Percentiles rank a stretch among this genome's conserved stretches.
phyloP scores from a whole-genome alignment of 1,140 invertebrate species.

The Ectropis grisescens region DNA sequence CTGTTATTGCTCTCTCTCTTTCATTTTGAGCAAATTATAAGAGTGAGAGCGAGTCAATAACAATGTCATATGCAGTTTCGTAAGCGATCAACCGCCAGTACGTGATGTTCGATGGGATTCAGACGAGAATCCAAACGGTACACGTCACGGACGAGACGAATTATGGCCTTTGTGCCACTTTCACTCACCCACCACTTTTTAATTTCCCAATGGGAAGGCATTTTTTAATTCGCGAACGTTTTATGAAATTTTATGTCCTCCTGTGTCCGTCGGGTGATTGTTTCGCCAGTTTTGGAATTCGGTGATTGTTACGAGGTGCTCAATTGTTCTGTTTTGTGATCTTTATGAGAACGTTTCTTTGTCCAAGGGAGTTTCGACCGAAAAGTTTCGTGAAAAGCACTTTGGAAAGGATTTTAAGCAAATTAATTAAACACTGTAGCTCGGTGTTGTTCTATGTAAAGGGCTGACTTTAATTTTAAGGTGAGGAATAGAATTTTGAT shows the following conservation, averaged over 20 bases:
- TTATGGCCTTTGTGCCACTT: conserved; percentile 62
- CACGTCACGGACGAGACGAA: conserved; percentile 45
- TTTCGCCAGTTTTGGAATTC: conserved; percentile 25
- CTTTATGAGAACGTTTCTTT: background rate
- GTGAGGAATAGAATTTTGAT: no score
- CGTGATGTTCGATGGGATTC: conserved; percentile 24
- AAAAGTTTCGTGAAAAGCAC: no score
- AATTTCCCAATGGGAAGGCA: conserved; percentile 44
- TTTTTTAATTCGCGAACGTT: conserved; percentile 54
- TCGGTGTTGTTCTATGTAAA: no score
- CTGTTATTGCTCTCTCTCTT: no score
- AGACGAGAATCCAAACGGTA: conserved; percentile 29
- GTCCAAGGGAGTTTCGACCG: no score
- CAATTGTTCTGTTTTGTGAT: background rate
- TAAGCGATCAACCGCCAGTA: conserved; percentile 19
- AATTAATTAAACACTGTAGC: no score
- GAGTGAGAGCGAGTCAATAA: no score
- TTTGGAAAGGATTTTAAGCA: no score
- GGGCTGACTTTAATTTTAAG: no score
- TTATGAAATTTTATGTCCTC: conserved; percentile 51
- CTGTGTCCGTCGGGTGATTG: conserved; percentile 27
- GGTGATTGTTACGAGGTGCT: conserved; percentile 20
- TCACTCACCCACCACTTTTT: conserved; percentile 46
- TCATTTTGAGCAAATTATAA: no score
- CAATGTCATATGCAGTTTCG: no score